These are phyloP conservation scores for Nebria brevicollis DNA, from an alignment of 2,888 invertebrate genomes.

Conservation along the genomic window DNA sequence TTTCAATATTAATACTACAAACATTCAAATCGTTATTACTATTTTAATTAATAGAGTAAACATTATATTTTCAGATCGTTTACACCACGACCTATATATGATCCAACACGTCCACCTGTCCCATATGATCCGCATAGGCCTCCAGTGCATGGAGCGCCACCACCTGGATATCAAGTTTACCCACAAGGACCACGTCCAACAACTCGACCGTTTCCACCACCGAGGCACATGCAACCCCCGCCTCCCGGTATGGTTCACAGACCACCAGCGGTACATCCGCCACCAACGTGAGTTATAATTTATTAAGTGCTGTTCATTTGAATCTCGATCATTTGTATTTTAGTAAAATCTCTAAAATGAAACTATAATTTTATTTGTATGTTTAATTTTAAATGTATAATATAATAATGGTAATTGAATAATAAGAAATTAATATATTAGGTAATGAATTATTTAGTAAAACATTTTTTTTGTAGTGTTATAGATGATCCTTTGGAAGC, in stretches of 20 bases:
- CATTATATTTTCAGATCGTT: conserved; percentile 22
- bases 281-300: conserved; percentile 31
- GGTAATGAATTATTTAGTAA: not conserved
- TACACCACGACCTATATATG: conserved; percentile 59
- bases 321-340: not conserved
- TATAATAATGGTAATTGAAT: no score
- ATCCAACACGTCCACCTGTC: conserved; percentile 58
- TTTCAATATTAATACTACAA: no score
- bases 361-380: no score
- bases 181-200: conserved; percentile 53
- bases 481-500: conserved; percentile 88
- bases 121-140: conserved; percentile 53
- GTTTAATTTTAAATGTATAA: no score
- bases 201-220: conserved; percentile 52
- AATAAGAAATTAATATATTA: no score
- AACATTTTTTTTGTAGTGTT: conserved; percentile 64
- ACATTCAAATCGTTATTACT: no score
- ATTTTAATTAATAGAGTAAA: conserved; percentile 7
- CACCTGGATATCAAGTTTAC: conserved; percentile 55
- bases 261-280: conserved; percentile 57
- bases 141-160: conserved; percentile 60
- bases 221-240: conserved; percentile 49
- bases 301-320: not conserved
- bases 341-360: no score
- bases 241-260: conserved; percentile 62